These are phyloP conservation scores for Xyrauchen texanus DNA, from an alignment of 2,113 vertebrate genomes.

Conservation along the genomic window DNA sequence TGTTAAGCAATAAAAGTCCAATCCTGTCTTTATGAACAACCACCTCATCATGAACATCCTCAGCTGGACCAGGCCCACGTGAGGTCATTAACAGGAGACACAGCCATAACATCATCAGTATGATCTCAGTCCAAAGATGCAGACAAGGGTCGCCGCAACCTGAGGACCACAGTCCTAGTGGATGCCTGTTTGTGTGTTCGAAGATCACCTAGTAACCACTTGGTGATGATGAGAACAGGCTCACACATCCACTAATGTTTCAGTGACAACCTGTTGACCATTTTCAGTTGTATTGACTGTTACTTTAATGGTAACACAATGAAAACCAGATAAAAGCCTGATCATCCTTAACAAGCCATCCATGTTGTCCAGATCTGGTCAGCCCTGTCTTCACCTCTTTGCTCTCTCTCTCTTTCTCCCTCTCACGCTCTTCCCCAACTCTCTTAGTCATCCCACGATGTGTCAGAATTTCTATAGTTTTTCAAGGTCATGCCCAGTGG, in stretches of 20 bases:
- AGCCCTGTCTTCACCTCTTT: conserved; percentile 33
- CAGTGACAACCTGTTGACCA: conserved; percentile 15
- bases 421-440: conserved; percentile 28
- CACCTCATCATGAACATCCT: conserved; percentile 47
- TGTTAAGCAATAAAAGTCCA: conserved; percentile 38
- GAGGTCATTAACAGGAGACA: conserved; percentile 48
- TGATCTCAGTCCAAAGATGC: conserved; percentile 48
- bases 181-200: conserved; percentile 36
- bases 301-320: no score
- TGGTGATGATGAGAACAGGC: background rate
- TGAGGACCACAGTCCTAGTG: background rate
- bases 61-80: conserved; percentile 38
- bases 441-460: conserved; percentile 76
- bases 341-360: conserved; percentile 4
- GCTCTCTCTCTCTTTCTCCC: conserved; percentile 32
- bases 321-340: background rate
- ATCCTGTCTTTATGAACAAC: conserved; percentile 49
- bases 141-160: conserved; percentile 37
- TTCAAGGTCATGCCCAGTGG: conserved; percentile 71
- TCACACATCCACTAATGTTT: background rate
- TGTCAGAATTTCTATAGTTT: conserved; percentile 78
- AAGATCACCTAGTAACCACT: conserved; percentile 45
- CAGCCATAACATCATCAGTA: conserved; percentile 52
- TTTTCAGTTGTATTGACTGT: background rate
- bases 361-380: background rate